phyloP scores from a whole-genome alignment of 2,113 vertebrate genomes.

The Setophaga coronata region DNA sequence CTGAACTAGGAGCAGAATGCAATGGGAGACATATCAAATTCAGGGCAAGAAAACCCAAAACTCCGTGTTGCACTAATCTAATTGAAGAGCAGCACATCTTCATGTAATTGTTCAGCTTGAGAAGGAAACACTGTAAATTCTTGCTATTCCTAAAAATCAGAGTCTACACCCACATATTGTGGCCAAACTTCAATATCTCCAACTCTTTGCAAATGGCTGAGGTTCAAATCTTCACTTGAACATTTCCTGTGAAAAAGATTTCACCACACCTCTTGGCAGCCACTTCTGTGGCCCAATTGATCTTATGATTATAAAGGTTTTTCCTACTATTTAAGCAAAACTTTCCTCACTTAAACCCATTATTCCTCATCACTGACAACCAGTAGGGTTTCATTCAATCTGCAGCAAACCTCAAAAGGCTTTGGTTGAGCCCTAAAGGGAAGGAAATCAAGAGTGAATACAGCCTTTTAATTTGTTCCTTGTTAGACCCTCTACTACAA shows the following conservation, averaged over 20 bases:
- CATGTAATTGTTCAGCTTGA: not conserved
- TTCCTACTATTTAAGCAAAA: slow-evolving; percentile 40
- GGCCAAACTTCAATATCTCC: not conserved
- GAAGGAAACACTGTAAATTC: not conserved
- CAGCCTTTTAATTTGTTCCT: not conserved
- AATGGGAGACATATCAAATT: not conserved
- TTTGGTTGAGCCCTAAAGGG: not conserved
- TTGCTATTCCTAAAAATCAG: not conserved
- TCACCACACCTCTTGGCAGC: slow-evolving; percentile 51
- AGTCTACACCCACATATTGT: not conserved
- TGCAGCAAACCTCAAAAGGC: slow-evolving; percentile 23
- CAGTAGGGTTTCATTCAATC: slow-evolving; percentile 6
- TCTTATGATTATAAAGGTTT: slow-evolving; percentile 13
- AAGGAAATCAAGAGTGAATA: not conserved
- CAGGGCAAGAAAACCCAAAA: not conserved
- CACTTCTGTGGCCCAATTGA: not conserved
- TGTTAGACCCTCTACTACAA: not conserved
- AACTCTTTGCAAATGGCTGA: slow-evolving; percentile 4
- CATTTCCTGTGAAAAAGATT: slow-evolving; percentile 41
- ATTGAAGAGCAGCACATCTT: not conserved
- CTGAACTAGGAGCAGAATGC: not conserved
- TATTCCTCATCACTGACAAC: slow-evolving; percentile 34
- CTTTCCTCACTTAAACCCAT: slow-evolving; percentile 33
- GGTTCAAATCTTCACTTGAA: slow-evolving; percentile 33
- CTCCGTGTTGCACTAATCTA: not conserved